Percentiles rank a stretch among this genome's conserved stretches.
Conservation (phyloP, 2,888 invertebrate genomes). For the Lissocephala sabroskyi region DNA sequence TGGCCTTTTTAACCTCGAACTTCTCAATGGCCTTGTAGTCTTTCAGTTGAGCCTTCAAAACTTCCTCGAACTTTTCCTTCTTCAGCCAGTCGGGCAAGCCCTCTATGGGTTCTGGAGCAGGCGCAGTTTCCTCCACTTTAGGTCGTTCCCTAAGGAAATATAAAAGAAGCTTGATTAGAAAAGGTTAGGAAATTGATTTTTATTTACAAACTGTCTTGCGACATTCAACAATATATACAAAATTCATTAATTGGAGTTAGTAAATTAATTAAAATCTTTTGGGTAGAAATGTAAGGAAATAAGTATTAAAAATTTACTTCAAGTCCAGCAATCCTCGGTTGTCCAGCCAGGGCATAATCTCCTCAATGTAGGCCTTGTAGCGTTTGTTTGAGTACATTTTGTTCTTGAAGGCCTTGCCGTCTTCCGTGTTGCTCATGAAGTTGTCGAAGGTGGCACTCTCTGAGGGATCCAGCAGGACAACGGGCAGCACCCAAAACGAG, state of each 20-base stretch:
- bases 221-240: too few species aligned
- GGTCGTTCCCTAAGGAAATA: too few species aligned
- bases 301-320: conserved; percentile 28
- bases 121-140: too few species aligned
- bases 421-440: conserved; percentile 32
- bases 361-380: conserved; percentile 48
- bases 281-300: not conserved
- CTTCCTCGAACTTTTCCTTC: conserved; percentile 30
- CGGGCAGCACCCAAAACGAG: conserved; percentile 35
- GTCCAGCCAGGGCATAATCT: conserved; percentile 64
- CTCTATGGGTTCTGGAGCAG: too few species aligned
- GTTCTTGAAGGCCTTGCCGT: conserved; percentile 36
- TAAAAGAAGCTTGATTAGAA: too few species aligned
- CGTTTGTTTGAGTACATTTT: conserved; percentile 50
- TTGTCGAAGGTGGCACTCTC: conserved; percentile 59
- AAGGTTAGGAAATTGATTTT: not conserved
- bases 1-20: conserved; percentile 36
- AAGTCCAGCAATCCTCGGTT: conserved; percentile 56
- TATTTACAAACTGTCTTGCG: not conserved
- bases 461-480: conserved; percentile 60
- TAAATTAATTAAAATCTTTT: not conserved
- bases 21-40: conserved; percentile 32
- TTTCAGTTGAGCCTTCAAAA: conserved; percentile 28
- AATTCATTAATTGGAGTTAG: not conserved
- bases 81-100: conserved; percentile 45